phyloP scores from a whole-genome alignment of 1,140 invertebrate species.

The Tetraneura akinire region DNA sequence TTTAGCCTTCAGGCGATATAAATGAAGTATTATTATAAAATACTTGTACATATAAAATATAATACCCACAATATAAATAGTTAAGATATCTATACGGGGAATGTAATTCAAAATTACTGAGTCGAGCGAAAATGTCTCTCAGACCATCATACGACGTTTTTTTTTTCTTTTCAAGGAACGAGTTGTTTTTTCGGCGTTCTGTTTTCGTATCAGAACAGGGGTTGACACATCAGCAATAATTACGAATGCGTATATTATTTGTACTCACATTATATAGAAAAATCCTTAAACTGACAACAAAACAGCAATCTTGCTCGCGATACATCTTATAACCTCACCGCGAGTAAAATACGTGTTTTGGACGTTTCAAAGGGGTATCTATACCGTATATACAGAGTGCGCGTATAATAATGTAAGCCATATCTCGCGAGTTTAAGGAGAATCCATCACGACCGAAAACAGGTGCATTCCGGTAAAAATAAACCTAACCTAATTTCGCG shows the following conservation, averaged over 20 bases:
- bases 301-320: not conserved
- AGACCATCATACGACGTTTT: not conserved
- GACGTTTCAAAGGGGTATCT: slow-evolving; percentile 29
- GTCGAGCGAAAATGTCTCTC: not conserved
- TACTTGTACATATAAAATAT: too few species aligned
- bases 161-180: not conserved
- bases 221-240: slow-evolving; percentile 26
- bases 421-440: not conserved
- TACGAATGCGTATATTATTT: not conserved
- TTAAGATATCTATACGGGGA: too few species aligned
- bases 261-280: not conserved
- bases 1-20: too few species aligned
- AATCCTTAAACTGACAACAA: not conserved
- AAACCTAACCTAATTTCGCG: slow-evolving; percentile 49
- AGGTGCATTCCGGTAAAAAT: slow-evolving; percentile 40
- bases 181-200: slow-evolving; percentile 1
- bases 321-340: not conserved
- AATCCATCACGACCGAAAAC: slow-evolving; percentile 22
- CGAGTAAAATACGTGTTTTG: not conserved
- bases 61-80: too few species aligned
- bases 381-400: too few species aligned
- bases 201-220: not conserved
- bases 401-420: not conserved
- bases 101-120: not conserved
- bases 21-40: too few species aligned